A percentile compares a stretch with the other conserved stretches of the same genome.
Evolutionary conservation across 2,797 vertebrate species (phyloP).

Genomic region (Bovichtus variegatus): DNA sequence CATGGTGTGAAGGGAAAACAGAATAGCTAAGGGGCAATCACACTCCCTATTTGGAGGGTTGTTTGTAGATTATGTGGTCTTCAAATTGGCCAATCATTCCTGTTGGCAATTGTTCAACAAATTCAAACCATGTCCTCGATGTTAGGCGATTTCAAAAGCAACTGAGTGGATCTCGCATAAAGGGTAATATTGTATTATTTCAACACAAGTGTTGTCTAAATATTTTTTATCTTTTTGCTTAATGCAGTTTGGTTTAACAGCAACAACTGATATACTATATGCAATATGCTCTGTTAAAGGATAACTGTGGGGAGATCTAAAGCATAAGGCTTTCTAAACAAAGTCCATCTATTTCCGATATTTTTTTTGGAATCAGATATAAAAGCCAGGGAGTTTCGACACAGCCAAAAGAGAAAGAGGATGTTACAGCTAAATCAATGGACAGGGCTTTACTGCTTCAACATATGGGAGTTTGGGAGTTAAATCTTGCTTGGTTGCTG

Average conservation of each 20-base stretch:
- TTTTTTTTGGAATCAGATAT: conserved; percentile 57
- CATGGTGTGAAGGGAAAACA: not conserved
- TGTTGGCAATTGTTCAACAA: not conserved
- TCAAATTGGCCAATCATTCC: conserved; percentile 12
- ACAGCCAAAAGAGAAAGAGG: conserved; percentile 55
- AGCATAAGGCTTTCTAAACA: too few species aligned
- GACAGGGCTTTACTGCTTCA: conserved; percentile 71
- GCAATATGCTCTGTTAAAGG: conserved; percentile 36
- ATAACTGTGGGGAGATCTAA: too few species aligned
- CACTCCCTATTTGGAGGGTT: not conserved
- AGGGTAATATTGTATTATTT: not conserved
- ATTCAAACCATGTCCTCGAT: not conserved
- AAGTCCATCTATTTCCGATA: conserved; percentile 62
- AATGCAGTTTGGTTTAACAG: conserved; percentile 18
- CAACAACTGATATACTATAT: conserved; percentile 23
- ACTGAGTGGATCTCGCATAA: not conserved
- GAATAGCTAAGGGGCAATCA: conserved; percentile 4
- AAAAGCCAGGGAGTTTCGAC: conserved; percentile 49
- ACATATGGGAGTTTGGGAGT: conserved; percentile 81
- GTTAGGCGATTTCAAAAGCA: conserved; percentile 8
- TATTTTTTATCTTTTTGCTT: conserved; percentile 19
- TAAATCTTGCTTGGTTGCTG: conserved; percentile 80
- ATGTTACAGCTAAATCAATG: conserved; percentile 77
- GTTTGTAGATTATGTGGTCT: not conserved
- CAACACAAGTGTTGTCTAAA: not conserved